Percentiles rank a stretch among this genome's conserved stretches.
Conservation (phyloP, 2,888 invertebrate species). For the Reticulitermes lucifugus region DNA sequence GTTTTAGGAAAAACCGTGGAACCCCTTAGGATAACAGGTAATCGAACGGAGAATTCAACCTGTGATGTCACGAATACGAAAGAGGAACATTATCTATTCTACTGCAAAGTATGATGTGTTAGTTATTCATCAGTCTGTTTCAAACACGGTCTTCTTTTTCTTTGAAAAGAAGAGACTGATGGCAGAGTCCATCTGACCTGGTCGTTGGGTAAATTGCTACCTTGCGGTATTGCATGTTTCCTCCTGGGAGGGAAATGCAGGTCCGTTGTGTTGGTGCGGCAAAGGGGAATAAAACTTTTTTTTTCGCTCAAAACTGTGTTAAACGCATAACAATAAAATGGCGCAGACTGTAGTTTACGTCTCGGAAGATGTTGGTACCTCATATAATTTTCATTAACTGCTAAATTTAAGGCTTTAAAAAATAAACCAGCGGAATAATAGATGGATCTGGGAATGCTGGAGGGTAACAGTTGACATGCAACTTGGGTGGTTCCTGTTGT, state of each 20-base stretch:
- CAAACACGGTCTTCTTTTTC: no score
- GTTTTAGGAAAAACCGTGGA: no score
- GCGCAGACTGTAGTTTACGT: not conserved
- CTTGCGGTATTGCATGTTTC: not conserved
- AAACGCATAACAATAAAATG: not conserved
- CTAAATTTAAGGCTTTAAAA: constrained; percentile 34
- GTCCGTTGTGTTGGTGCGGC: not conserved
- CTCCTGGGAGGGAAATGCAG: not conserved
- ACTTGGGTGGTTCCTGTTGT: not conserved
- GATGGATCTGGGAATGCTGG: not conserved
- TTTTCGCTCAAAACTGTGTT: not conserved
- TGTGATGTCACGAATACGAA: no score
- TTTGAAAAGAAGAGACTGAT: no score
- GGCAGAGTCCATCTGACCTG: no score
- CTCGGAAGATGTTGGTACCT: not conserved
- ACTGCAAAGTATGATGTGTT: no score
- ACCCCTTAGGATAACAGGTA: no score
- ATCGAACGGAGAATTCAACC: no score
- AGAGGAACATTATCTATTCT: no score
- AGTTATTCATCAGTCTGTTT: no score
- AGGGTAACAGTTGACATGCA: constrained; percentile 16
- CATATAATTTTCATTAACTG: constrained; percentile 27
- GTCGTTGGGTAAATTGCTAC: not conserved
- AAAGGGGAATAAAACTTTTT: not conserved
- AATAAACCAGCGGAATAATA: constrained; percentile 25